These are phyloP conservation scores for Lagenorhynchus albirostris DNA, from an alignment of 2,113 vertebrate genomes.

Conservation along the genomic window DNA sequence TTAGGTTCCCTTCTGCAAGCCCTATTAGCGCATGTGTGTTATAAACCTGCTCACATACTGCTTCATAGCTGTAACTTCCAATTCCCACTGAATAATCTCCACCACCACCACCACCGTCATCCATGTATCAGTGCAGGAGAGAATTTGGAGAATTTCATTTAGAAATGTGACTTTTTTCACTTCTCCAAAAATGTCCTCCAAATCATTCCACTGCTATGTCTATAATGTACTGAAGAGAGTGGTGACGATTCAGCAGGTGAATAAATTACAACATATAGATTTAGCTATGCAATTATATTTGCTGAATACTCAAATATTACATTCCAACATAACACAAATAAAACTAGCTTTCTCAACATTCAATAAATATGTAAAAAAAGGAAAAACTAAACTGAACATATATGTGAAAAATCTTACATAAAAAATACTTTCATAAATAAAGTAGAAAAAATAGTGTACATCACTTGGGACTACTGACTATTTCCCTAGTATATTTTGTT, in stretches of 20 bases:
- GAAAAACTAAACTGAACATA: slow-evolving; percentile 48
- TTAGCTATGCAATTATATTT: slow-evolving; percentile 63
- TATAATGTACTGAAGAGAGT: slow-evolving; percentile 63
- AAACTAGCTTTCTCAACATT: slow-evolving; percentile 21
- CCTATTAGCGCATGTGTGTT: slow-evolving; percentile 84
- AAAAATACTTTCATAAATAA: slow-evolving; percentile 38
- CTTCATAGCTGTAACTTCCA: slow-evolving; percentile 24
- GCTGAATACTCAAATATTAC: slow-evolving; percentile 47
- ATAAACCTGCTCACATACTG: slow-evolving; percentile 65
- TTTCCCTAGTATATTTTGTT: slow-evolving; percentile 20
- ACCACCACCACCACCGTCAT: background rate
- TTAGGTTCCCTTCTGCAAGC: slow-evolving; percentile 82
- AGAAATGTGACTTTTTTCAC: slow-evolving; percentile 78
- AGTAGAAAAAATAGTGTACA: background rate
- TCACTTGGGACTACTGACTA: background rate
- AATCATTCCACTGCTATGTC: slow-evolving; percentile 70
- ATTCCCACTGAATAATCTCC: background rate
- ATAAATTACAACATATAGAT: slow-evolving; percentile 18
- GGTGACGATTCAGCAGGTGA: slow-evolving; percentile 67
- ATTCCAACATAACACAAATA: slow-evolving; percentile 46
- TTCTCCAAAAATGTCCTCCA: slow-evolving; percentile 84
- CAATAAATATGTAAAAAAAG: slow-evolving; percentile 43
- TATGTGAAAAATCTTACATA: slow-evolving; percentile 36
- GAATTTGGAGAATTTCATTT: slow-evolving; percentile 82
- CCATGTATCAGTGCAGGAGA: slow-evolving; percentile 76